Evolutionary conservation across 2,113 vertebrate species (phyloP), one percentile per base, ranked within the genome.

Genomic region (Chaenocephalus aceratus): DNA sequence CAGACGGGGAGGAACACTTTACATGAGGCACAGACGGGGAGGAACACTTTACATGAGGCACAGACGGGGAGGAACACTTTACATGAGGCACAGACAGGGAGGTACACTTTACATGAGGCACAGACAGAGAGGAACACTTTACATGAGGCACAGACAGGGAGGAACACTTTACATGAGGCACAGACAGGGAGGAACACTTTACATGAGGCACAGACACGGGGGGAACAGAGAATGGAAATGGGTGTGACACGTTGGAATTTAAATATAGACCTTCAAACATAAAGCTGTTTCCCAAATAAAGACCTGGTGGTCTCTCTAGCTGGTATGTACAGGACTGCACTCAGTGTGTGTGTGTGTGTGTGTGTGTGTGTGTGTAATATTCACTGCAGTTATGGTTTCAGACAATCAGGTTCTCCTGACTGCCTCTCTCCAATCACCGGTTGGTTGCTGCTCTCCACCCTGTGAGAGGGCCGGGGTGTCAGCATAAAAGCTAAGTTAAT

Each of bases 401-500:
- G 6, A 41, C 51, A 56, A 63, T 75, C 48, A 49, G 56, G 12
- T 65, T 69, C 61, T 53, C 61, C 14, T 23, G 65, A 30, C 14
- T 75, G 56, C 23, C n/a, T n/a, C 41, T 48, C 14, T 36, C 70
- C 63, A 5, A 62, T 63, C n/a, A 11, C 18, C 36, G 63, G 48
- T 36, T 45, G 53, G 68, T 21, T 45, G 16, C 4, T 13, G 69
- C 58, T 74, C 16, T 7, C 2, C 9, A 13, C 12, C 36, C 44
- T 45, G 5, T 54, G 12, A 14, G 57, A 61, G 48, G 57, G 56
- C 48, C 26, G 49, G 54, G 49, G 16, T 51, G 52, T 72, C 69
- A 58, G 74, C 34, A 60, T 7, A 41, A 41, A 62, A 52, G 23
- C 4, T 0, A 64, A 52, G 57, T 16, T 83, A 51, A 83, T 59